Percentiles rank a stretch among this genome's conserved stretches.
phyloP scores from a whole-genome alignment of 2,888 invertebrate species.

The Allolobophora icterica region DNA sequence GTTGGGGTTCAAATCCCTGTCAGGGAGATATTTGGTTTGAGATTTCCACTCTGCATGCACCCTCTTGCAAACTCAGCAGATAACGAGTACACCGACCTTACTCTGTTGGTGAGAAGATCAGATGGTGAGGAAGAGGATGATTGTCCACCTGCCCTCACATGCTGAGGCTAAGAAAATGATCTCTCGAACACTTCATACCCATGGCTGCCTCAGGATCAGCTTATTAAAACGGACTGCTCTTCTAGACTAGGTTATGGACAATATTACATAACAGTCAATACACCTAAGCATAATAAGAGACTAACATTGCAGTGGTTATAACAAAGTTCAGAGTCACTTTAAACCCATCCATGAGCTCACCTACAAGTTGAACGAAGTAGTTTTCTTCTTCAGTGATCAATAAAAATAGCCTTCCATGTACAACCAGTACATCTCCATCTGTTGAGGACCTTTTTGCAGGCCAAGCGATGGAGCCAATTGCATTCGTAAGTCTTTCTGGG shows the following conservation, averaged over 20 bases:
- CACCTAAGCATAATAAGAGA: not conserved
- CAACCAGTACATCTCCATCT: not conserved
- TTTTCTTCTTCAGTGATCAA: not conserved
- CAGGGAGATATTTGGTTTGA: too few relatives aligned
- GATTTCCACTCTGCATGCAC: too few relatives aligned
- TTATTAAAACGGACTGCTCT: too few relatives aligned
- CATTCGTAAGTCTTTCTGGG: not conserved
- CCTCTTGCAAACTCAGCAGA: too few relatives aligned
- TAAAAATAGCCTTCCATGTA: slow-evolving; percentile 17
- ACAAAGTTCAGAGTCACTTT: not conserved
- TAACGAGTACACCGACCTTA: too few relatives aligned
- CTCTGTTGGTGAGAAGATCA: too few relatives aligned
- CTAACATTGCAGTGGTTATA: not conserved
- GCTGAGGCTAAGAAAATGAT: too few relatives aligned
- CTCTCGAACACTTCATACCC: too few relatives aligned
- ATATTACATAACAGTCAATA: not conserved
- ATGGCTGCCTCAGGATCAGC: too few relatives aligned
- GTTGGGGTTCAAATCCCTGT: too few relatives aligned
- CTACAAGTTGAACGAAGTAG: not conserved
- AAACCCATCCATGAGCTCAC: not conserved
- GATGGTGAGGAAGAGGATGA: too few relatives aligned
- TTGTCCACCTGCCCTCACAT: too few relatives aligned
- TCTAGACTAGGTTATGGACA: not conserved
- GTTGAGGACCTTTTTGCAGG: not conserved
- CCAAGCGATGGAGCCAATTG: not conserved